These are phyloP conservation scores for Drosophila azteca DNA, from an alignment of 1,140 invertebrate species.

Conservation along the genomic window DNA sequence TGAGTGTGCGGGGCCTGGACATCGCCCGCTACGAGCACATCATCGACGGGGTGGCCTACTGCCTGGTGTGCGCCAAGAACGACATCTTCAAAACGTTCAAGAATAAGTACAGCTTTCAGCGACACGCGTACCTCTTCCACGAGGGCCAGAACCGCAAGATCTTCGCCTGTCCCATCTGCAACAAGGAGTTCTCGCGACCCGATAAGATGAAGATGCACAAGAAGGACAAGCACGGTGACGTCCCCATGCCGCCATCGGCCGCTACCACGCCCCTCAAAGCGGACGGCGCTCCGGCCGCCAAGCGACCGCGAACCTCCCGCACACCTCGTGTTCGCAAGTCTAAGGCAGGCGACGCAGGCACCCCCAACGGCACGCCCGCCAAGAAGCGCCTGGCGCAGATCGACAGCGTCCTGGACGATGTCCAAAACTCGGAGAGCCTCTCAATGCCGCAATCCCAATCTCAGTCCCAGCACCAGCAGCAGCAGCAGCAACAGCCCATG, in stretches of 20 bases:
- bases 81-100: conserved; percentile 96
- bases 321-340: conserved; percentile 70
- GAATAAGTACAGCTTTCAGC: conserved; percentile 96
- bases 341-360: conserved; percentile 47
- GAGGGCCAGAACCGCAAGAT: conserved; percentile 95
- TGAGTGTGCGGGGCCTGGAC: conserved; percentile 94
- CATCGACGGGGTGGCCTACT: conserved; percentile 94
- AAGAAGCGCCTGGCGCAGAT: conserved; percentile 77
- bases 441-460: conserved; percentile 10
- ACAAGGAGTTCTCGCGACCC: conserved; percentile 94
- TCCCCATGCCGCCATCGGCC: conserved; percentile 56
- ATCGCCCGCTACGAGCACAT: conserved; percentile 94
- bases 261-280: conserved; percentile 57
- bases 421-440: conserved; percentile 62
- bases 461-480: conserved; percentile 33
- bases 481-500: conserved; percentile 48
- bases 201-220: conserved; percentile 97
- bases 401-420: conserved; percentile 77
- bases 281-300: conserved; percentile 50
- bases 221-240: conserved; percentile 91
- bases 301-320: conserved; percentile 57
- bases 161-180: conserved; percentile 95
- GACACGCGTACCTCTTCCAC: conserved; percentile 96
- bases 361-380: conserved; percentile 54
- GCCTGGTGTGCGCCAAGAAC: conserved; percentile 94